These are phyloP conservation scores for Zaprionus bogoriensis DNA, from an alignment of 2,888 invertebrate species.

Conservation along the genomic window DNA sequence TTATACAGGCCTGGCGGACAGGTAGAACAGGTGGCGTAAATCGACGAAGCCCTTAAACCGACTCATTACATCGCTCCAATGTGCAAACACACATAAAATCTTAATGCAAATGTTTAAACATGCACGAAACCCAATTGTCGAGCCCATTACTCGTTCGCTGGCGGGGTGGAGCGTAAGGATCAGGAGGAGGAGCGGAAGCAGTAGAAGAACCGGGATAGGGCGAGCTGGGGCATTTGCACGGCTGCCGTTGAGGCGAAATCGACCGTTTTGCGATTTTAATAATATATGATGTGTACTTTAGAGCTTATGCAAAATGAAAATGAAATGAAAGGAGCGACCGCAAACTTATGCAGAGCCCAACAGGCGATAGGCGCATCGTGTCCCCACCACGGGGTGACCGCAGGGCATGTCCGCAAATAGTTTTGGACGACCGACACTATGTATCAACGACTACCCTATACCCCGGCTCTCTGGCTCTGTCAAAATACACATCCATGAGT, in stretches of 20 bases:
- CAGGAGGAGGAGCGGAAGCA: too few relatives aligned
- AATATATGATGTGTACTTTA: conserved; percentile 80
- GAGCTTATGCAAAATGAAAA: conserved; percentile 75
- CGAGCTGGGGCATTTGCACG: background rate
- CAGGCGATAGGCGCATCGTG: conserved; percentile 55
- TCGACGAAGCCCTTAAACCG: conserved; percentile 26
- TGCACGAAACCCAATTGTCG: conserved; percentile 45
- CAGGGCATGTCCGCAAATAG: conserved; percentile 72
- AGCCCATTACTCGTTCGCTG: conserved; percentile 48
- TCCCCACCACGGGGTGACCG: conserved; percentile 60
- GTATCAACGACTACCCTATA: too few relatives aligned
- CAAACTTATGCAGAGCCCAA: conserved; percentile 66
- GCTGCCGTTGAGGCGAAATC: conserved; percentile 60
- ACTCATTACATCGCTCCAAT: conserved; percentile 21
- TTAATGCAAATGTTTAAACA: conserved; percentile 55
- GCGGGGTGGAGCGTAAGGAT: background rate
- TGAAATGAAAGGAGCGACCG: conserved; percentile 67
- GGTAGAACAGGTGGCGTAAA: background rate
- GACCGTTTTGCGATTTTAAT: conserved; percentile 79
- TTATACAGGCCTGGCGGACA: too few relatives aligned
- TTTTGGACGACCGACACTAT: conserved; percentile 48
- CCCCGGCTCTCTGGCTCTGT: conserved; percentile 15
- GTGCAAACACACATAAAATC: conserved; percentile 58
- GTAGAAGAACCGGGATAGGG: too few relatives aligned
- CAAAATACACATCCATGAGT: conserved; percentile 10